Evolutionary conservation across 1,140 invertebrate species (phyloP).

Genomic region (Armadillidium nasatum): DNA sequence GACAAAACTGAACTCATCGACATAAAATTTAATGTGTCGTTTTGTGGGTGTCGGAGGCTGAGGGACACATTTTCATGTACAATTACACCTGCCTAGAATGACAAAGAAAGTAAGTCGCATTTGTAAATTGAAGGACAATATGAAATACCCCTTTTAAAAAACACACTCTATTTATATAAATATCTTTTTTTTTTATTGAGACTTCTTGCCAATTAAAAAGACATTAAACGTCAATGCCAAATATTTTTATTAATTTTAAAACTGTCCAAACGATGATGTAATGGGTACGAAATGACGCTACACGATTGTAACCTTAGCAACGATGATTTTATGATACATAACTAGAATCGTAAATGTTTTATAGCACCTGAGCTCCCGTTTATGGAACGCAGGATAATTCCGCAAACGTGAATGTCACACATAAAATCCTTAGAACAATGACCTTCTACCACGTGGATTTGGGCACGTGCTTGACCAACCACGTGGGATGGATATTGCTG

Average conservation of each 20-base stretch:
- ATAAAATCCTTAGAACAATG: background rate
- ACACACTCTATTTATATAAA: too few species aligned
- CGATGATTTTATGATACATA: slow-evolving; percentile 5
- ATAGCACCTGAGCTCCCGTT: slow-evolving; percentile 8
- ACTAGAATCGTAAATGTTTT: slow-evolving; percentile 8
- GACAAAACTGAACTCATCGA: background rate
- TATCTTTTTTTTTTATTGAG: too few species aligned
- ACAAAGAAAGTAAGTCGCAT: background rate
- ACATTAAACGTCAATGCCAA: too few species aligned
- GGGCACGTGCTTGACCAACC: background rate
- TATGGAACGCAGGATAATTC: background rate
- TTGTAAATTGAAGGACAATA: too few species aligned
- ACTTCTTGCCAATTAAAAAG: too few species aligned
- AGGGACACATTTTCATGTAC: background rate
- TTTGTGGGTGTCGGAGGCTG: background rate
- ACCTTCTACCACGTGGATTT: background rate
- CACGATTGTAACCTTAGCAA: background rate
- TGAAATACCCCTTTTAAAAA: too few species aligned
- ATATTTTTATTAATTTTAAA: too few species aligned
- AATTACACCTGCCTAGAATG: background rate
- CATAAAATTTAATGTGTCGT: background rate
- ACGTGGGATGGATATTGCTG: too few species aligned
- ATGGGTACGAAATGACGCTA: background rate
- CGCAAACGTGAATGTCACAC: slow-evolving; percentile 6
- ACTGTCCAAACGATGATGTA: background rate